Conservation (phyloP, 2,797 vertebrate genomes). For the Propithecus deckenii region DNA sequence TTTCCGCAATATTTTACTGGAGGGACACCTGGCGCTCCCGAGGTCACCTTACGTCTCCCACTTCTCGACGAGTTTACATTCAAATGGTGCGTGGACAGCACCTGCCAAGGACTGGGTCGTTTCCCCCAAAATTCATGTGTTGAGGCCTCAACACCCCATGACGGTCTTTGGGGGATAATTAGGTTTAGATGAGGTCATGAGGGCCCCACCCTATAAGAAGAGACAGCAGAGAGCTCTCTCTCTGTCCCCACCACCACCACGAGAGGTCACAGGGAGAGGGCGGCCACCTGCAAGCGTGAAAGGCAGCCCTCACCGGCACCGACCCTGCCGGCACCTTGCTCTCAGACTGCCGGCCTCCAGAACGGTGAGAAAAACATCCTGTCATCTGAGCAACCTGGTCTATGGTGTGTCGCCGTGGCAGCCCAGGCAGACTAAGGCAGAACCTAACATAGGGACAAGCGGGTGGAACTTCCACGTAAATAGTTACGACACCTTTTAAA, state of each 20-base stretch:
- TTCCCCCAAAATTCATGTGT: rapidly evolving
- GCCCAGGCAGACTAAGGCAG: too few relatives aligned
- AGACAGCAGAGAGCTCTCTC: neutral
- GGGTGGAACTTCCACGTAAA: too few relatives aligned
- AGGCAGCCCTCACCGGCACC: too few relatives aligned
- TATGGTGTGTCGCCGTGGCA: too few relatives aligned
- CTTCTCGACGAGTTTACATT: rapidly evolving
- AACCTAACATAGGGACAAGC: too few relatives aligned
- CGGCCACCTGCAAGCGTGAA: neutral
- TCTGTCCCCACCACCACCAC: neutral
- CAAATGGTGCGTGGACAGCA: rapidly evolving
- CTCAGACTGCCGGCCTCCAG: neutral
- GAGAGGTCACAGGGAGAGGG: neutral
- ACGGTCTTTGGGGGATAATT: neutral
- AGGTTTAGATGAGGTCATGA: neutral
- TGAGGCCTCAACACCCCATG: too few relatives aligned
- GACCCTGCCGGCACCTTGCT: neutral
- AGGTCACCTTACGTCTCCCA: rapidly evolving
- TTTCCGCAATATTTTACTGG: rapidly evolving
- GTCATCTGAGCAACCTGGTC: neutral
- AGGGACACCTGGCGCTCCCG: neutral
- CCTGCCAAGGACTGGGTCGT: rapidly evolving
- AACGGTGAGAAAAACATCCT: neutral
- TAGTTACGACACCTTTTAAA: too few relatives aligned
- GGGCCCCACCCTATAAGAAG: neutral